Base-by-base conservation (phyloP, 2,888 invertebrate species). In the Notodonta ziczac region DNA sequence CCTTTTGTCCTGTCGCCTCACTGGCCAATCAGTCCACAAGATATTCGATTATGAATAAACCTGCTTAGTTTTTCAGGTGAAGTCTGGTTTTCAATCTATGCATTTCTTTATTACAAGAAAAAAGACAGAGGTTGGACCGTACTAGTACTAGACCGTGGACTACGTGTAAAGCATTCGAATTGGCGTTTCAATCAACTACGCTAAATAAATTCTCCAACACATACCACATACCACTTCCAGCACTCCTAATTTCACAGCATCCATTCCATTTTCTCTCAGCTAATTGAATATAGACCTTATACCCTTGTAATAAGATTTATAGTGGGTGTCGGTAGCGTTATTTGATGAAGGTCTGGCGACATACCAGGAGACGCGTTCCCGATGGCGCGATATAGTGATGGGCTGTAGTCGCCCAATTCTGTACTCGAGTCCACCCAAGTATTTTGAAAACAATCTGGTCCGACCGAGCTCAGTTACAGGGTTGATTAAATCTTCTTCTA, bases 231-330 rank as follows among this genome's bases (percentile, higher is more conserved):
- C 46, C 66, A 55, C 55, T 53, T 73, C 73, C 56, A 76, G 77
- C 35, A 40, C 32, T 5, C 32, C 0, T 65, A 61, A 56, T 5
- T 59, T 61, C 7, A 44, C n/a, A 48, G 4, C 50, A 56, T 64
- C 58, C 64, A 66, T 64, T 58, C 65, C 70, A 71, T 64, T 70
- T 68, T 61, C 51, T 59, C 12, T 58, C 56, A 65, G 65, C 65
- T 72, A 74, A 66, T 67, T 69, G 60, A 80, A 73, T 68, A 67
- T 76, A 65, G 61, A 63, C 76, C 69, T 60, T 79, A 70, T 61
- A 54, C 35, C 66, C 56, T 10, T 2, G 66, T 57, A 66, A 63
- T 77, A 78, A 73, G 76, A 68, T 69, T 69, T 67, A 72, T 52
- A 69, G 59, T 60, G 54, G 57, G 56, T 56, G 58, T 57, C 59